Conservation (phyloP, 2,888 invertebrate genomes). For the Plemyria rubiginata region DNA sequence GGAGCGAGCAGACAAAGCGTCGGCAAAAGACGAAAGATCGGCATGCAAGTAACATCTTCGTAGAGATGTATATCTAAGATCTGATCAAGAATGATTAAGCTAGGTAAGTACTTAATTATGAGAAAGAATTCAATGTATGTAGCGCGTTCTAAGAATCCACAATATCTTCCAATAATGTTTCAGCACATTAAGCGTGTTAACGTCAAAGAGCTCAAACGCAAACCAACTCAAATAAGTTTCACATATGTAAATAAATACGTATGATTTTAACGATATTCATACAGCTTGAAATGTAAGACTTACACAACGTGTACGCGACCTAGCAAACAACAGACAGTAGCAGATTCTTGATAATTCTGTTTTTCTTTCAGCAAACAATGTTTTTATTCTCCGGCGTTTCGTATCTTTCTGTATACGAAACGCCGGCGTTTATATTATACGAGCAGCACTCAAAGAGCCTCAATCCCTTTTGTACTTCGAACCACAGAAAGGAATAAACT, state of each 20-base stretch:
- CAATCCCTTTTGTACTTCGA: slow-evolving; percentile 60
- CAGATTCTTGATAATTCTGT: slow-evolving; percentile 32
- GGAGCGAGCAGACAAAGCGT: slow-evolving; percentile 82
- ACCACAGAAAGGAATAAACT: slow-evolving; percentile 65
- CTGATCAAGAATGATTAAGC: slow-evolving; percentile 43
- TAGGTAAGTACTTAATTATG: slow-evolving; percentile 29
- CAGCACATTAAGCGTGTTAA: neutral
- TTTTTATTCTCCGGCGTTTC: slow-evolving; percentile 25
- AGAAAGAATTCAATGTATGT: slow-evolving; percentile 20
- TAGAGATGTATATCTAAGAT: slow-evolving; percentile 56
- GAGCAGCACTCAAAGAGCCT: slow-evolving; percentile 56
- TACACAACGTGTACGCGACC: neutral
- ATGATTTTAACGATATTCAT: neutral
- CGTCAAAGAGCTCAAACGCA: neutral
- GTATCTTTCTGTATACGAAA: slow-evolving; percentile 42
- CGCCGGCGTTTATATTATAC: slow-evolving; percentile 77
- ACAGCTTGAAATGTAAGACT: neutral
- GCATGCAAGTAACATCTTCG: slow-evolving; percentile 51
- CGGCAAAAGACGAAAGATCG: slow-evolving; percentile 67
- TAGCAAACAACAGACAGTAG: slow-evolving; percentile 20
- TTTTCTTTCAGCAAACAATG: slow-evolving; percentile 31
- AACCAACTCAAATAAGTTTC: neutral
- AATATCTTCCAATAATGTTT: neutral
- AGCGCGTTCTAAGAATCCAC: neutral
- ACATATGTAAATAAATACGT: neutral